Conservation (phyloP, 2,797 vertebrate species). For the Liasis olivaceus region DNA sequence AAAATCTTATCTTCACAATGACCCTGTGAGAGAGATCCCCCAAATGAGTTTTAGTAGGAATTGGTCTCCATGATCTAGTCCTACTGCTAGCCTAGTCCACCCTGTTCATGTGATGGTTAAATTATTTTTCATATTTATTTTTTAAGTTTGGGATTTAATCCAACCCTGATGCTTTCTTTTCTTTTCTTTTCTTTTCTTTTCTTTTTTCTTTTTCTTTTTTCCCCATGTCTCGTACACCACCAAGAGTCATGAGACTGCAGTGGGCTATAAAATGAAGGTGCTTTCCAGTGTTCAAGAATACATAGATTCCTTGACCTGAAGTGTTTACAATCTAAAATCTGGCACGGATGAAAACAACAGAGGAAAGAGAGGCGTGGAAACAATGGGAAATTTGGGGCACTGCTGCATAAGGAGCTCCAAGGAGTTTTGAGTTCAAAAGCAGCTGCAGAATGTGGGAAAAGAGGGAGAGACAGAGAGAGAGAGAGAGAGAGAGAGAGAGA, state of each 20-base stretch:
- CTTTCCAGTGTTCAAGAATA: background rate
- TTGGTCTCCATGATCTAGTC: background rate
- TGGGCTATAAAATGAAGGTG: background rate
- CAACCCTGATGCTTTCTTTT: background rate
- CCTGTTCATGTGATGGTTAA: background rate
- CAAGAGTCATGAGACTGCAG: background rate
- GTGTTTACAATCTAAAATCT: too few species aligned
- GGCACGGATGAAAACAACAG: background rate
- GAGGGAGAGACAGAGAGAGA: background rate
- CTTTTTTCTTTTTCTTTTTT: background rate
- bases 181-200: too few species aligned
- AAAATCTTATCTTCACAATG: background rate
- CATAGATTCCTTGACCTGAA: background rate
- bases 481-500: background rate
- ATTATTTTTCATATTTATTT: background rate
- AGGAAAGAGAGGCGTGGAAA: background rate
- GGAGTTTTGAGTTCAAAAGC: background rate
- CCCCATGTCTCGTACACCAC: background rate
- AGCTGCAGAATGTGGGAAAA: background rate
- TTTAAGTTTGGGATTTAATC: background rate
- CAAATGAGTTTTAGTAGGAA: background rate
- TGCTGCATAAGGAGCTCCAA: background rate
- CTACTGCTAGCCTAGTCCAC: background rate
- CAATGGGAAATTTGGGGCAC: background rate
- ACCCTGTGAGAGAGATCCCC: background rate